These are phyloP conservation scores for Trilocha varians DNA, from an alignment of 2,888 invertebrate genomes.

Conservation along the genomic window DNA sequence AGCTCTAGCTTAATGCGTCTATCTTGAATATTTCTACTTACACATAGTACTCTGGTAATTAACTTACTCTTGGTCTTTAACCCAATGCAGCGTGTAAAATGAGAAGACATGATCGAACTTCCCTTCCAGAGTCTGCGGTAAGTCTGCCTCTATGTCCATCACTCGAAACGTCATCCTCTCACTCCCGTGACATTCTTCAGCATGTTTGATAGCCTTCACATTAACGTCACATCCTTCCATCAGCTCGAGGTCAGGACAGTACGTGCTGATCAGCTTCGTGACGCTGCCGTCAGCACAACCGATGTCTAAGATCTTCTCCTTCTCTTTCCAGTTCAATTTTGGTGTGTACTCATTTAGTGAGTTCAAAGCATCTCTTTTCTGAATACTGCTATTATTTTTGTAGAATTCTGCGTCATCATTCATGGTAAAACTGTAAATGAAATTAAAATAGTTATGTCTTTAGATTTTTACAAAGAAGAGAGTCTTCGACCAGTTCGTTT, in stretches of 20 bases:
- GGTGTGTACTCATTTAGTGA: neutral
- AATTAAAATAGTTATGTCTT: too few species aligned
- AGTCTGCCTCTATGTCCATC: constrained; percentile 70
- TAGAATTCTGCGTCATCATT: constrained; percentile 4
- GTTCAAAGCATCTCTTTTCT: constrained; percentile 23
- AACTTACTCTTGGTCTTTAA: constrained; percentile 77
- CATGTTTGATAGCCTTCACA: constrained; percentile 78
- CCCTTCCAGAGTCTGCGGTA: constrained; percentile 57
- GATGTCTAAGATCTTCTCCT: constrained; percentile 24
- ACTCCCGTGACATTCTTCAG: constrained; percentile 61
- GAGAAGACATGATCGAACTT: constrained; percentile 80
- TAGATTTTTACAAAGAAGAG: too few species aligned
- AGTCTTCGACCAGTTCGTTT: too few species aligned
- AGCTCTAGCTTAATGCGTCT: neutral
- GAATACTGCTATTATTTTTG: constrained; percentile 13
- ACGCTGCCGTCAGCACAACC: constrained; percentile 84
- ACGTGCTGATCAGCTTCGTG: constrained; percentile 73
- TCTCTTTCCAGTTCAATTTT: neutral
- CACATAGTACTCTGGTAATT: too few species aligned
- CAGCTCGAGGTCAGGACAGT: constrained; percentile 66
- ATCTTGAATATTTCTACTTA: neutral
- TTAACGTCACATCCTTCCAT: constrained; percentile 80
- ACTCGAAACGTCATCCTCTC: constrained; percentile 58
- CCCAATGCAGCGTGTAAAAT: constrained; percentile 86
- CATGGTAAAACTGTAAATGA: neutral